Conservation (phyloP, 1,140 invertebrate genomes). For the Pseudomyrmex cubaensis region DNA sequence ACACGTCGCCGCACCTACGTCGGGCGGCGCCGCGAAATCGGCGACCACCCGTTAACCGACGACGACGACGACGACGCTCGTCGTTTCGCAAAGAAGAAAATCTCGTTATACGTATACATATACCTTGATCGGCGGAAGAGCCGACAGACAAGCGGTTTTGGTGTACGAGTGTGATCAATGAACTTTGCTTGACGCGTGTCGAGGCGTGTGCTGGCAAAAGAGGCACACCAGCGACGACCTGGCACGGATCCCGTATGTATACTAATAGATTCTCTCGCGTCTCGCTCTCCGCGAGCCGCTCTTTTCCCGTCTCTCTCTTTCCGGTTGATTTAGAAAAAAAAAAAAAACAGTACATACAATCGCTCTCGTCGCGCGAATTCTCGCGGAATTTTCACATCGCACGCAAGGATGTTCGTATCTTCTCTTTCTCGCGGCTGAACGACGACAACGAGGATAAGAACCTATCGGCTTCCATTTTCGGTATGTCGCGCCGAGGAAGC, state of each 20-base stretch:
- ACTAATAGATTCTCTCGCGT: neutral
- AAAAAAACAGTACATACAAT: too few species aligned
- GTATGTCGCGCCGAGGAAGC: constrained; percentile 15
- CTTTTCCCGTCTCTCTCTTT: neutral
- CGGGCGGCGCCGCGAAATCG: constrained; percentile 55
- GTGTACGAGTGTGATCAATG: constrained; percentile 77
- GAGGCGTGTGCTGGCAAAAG: constrained; percentile 75
- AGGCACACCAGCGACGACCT: constrained; percentile 35
- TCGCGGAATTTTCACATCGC: neutral
- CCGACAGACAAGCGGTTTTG: constrained; percentile 61
- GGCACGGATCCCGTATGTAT: constrained; percentile 58
- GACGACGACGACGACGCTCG: constrained; percentile 10
- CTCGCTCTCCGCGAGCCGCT: neutral
- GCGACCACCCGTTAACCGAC: constrained; percentile 30
- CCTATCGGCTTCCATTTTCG: constrained; percentile 47
- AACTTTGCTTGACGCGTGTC: constrained; percentile 76
- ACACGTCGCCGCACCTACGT: constrained; percentile 51
- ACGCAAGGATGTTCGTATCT: neutral
- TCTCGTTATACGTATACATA: too few species aligned
- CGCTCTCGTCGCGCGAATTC: too few species aligned
- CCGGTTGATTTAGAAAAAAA: neutral
- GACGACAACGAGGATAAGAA: neutral
- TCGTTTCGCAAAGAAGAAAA: constrained; percentile 9
- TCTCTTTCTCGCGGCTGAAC: neutral
- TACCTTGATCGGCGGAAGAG: constrained; percentile 45